Evolutionary conservation across 2,888 invertebrate genomes (phyloP).

Genomic region (Drosophila paramelanica): DNA sequence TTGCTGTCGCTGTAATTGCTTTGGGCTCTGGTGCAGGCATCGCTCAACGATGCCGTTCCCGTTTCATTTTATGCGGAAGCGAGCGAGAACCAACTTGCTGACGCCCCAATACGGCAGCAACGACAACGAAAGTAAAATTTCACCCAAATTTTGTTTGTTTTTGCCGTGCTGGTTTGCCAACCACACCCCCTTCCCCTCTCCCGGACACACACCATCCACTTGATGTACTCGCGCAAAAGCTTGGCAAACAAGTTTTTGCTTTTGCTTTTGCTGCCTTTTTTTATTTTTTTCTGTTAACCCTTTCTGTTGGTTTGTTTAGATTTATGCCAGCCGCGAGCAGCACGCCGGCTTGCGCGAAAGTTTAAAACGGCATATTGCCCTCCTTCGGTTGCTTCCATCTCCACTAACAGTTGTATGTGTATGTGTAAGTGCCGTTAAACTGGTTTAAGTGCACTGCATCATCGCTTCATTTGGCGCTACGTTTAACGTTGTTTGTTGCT

Average conservation of each 20-base stretch:
- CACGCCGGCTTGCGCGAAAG: constrained; percentile 66
- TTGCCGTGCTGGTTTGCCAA: constrained; percentile 49
- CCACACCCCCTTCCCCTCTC: background rate
- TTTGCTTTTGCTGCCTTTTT: constrained; percentile 8
- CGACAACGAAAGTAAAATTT: constrained; percentile 79
- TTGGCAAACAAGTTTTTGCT: constrained; percentile 61
- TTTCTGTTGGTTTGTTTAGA: constrained; percentile 60
- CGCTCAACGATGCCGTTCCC: constrained; percentile 39
- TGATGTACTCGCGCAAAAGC: constrained; percentile 37
- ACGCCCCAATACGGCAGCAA: constrained; percentile 58
- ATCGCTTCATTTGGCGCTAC: constrained; percentile 29
- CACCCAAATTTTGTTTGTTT: constrained; percentile 72
- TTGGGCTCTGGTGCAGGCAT: constrained; percentile 34
- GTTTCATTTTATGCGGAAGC: constrained; percentile 37
- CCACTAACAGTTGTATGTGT: constrained; percentile 26
- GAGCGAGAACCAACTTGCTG: constrained; percentile 51
- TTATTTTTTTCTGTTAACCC: constrained; percentile 31
- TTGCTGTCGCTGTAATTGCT: constrained; percentile 33
- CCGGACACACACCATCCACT: constrained; percentile 9
- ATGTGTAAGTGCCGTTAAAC: constrained; percentile 62
- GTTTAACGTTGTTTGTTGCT: constrained; percentile 18
- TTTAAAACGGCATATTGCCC: constrained; percentile 61
- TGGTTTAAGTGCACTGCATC: constrained; percentile 66
- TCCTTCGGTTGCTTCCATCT: constrained; percentile 15
- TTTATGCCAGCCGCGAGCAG: constrained; percentile 38